A percentile compares a stretch with the other conserved stretches of the same genome.
phyloP scores from a whole-genome alignment of 2,797 vertebrate genomes.

The Catharus ustulatus region DNA sequence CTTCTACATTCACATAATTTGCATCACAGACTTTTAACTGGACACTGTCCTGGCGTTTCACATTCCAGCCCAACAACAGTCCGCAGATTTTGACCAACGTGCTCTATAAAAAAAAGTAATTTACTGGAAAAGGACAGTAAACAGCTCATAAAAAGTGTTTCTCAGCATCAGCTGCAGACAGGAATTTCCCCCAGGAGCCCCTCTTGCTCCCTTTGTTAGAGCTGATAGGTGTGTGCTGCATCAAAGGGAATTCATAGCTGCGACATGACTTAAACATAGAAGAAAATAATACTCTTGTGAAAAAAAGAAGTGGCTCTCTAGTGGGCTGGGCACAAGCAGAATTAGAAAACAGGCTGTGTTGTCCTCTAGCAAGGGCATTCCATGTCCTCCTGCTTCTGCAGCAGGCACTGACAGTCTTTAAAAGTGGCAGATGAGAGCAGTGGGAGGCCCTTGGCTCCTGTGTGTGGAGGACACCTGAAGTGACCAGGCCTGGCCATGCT shows the following conservation, averaged over 20 bases:
- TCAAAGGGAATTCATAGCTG: neutral
- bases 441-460: fast-evolving
- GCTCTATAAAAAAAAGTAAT: neutral
- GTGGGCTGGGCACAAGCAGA: neutral
- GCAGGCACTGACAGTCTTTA: neutral
- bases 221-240: neutral
- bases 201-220: neutral
- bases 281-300: neutral
- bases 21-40: neutral
- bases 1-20: neutral
- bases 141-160: slow-evolving; percentile 48
- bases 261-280: neutral
- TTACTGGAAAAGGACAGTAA: slow-evolving; percentile 50
- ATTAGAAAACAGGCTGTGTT: slow-evolving; percentile 9
- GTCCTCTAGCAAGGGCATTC: slow-evolving; percentile 19
- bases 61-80: slow-evolving; percentile 25
- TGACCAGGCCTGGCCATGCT: neutral
- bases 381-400: neutral
- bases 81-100: neutral
- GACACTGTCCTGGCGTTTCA: neutral
- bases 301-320: neutral
- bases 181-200: slow-evolving; percentile 35
- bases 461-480: neutral
- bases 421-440: neutral
- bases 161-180: slow-evolving; percentile 26